Base-by-base conservation (phyloP, 2,888 invertebrate genomes). In the Atethmia centrago region DNA sequence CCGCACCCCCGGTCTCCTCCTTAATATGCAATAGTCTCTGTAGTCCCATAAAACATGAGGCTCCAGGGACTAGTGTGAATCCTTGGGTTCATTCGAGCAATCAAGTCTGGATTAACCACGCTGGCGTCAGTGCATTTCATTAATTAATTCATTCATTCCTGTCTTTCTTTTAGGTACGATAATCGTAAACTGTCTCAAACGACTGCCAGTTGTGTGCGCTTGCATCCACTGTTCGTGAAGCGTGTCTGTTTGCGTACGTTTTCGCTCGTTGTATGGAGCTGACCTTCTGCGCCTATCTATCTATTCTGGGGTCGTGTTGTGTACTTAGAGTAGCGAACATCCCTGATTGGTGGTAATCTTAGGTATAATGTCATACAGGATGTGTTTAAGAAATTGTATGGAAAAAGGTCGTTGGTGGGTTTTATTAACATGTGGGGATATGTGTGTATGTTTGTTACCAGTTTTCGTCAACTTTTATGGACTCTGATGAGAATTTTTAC, bases 321-420 rank as follows among this genome's bases (percentile, higher is more conserved):
- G 64, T 78, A 31, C 70, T 73, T 56, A 53, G 36, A 56, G 45
- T 53, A 55, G 58, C 40, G 47, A 76, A 49, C 71, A 55, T 81
- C 42, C 42, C 51, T 79, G 75, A 81, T 81, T 82, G 71, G 68
- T 79, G 65, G 68, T 79, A 82, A 82, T 71, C 71, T 68, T 51
- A n/a, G 42, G 40, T 77, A 65, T 76, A 45, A 76, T 67, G 28
- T 51, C 21, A 53, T 36, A 14, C n/a, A 42, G 40, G 49, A 66
- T 49, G n/a, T 42, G 53, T 73, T 4, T 36, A 42, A 58, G 31
- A 73, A 47, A 42, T 69, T 61, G 47, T 40, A 49, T 36, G 53
- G 53, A 75, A 77, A 25, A 77, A 53, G 40, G 7, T 31, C 0
- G 12, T 53, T 42, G 12, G 19, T 42, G 19, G 3, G 42, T 56